A percentile compares a stretch with the other conserved stretches of the same genome.
These are phyloP conservation scores for Phaonia tiefii DNA, from an alignment of 2,888 invertebrate species.

Conservation along the genomic window DNA sequence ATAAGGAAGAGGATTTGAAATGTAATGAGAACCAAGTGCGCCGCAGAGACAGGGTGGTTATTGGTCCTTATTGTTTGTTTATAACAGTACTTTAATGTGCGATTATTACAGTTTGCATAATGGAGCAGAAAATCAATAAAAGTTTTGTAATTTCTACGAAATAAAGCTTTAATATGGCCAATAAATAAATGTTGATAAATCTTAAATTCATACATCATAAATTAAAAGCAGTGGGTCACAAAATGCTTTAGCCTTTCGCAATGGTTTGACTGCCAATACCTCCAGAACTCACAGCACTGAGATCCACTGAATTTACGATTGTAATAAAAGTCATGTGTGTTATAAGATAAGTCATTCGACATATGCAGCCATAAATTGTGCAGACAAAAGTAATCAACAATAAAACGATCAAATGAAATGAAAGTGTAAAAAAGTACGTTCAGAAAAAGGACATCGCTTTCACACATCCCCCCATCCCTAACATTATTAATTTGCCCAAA, in stretches of 20 bases:
- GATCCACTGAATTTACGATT: too few species aligned
- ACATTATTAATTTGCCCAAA: conserved; percentile 4
- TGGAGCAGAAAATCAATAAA: neutral
- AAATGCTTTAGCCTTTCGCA: too few species aligned
- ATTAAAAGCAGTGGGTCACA: neutral
- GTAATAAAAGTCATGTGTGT: too few species aligned
- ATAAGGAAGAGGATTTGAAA: conserved; percentile 9
- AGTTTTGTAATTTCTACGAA: neutral
- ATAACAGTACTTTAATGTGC: conserved; percentile 24
- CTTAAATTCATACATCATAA: neutral
- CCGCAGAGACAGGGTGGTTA: neutral
- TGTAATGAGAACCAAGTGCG: neutral
- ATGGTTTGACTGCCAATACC: too few species aligned
- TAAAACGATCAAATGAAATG: conserved; percentile 47
- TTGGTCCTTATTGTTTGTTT: neutral
- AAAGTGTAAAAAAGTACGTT: conserved; percentile 60
- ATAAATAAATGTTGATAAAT: conserved; percentile 20
- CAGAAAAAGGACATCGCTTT: neutral
- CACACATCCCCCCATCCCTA: neutral
- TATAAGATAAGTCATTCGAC: neutral
- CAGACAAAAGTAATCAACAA: conserved; percentile 50
- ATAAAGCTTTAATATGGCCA: neutral
- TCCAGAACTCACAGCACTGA: too few species aligned
- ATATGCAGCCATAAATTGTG: conserved; percentile 53
- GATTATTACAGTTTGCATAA: conserved; percentile 8